Base-by-base conservation (phyloP, 2,797 vertebrate species). In the Pipistrellus pygmaeus region DNA sequence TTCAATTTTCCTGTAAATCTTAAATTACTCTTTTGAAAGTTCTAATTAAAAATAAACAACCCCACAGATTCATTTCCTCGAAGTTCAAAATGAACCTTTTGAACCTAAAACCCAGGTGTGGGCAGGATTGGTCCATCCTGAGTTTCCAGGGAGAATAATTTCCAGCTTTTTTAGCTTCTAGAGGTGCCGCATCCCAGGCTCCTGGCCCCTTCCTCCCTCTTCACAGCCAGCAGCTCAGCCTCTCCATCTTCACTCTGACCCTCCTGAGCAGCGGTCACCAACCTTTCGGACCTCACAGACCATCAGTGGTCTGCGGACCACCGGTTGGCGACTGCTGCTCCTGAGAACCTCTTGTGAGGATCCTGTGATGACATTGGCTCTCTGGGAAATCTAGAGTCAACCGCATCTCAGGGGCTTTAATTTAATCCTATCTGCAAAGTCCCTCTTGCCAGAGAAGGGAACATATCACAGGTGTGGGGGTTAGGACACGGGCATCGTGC, bases 401-500 rank as follows among this genome's bases (percentile, higher is more conserved):
- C 41, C 35, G 23, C 4, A 2, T 9, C 11, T 51, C 4, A 72
- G 27, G 27, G 35, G 0, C 64, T 35, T 73, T 38, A 27, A 4
- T 71, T 41, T 11, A 32, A 1, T 21, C 11, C 27, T 3, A 0
- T 21, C 18, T 27, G 30, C 32, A n/a, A 15, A 69, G 41, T 20
- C 9, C 18, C 13, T 41, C 10, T 72, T 0, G 0, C 2, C 57
- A 5, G 0, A 7, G 30, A n/a, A 51, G 73, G 68, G 9, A 7
- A 4, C 17, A 3, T 20, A 23, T 44, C 20, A 30, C 0, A 2
- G 35, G 23, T 30, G 64, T 1, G 1, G 55, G 25, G 13, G 1
- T 21, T 10, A 5, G 32, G 27, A n/a, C 0, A 0, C 7, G 23
- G 57, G 1, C 4, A 0, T 38, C 32, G 46, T 4, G 8, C 5